A percentile compares a stretch with the other conserved stretches of the same genome.
Conservation (phyloP, 2,888 invertebrate genomes). For the Melinaea menophilus region DNA sequence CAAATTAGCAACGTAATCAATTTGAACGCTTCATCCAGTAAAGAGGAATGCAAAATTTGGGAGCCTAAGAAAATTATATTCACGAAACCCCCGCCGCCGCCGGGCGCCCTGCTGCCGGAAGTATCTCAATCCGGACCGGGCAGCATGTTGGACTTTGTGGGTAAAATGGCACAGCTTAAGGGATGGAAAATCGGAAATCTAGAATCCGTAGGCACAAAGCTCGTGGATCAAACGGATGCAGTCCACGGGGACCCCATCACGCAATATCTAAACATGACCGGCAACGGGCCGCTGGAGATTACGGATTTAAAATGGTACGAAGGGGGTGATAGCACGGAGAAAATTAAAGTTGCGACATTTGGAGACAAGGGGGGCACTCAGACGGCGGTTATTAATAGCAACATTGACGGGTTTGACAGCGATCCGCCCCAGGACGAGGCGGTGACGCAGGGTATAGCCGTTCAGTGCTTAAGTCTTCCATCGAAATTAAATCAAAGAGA, state of each 20-base stretch:
- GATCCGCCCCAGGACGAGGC: conserved; percentile 66
- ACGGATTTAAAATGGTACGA: conserved; percentile 71
- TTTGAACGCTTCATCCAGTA: conserved; percentile 69
- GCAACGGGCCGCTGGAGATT: conserved; percentile 62
- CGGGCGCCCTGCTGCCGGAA: conserved; percentile 57
- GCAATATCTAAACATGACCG: conserved; percentile 67
- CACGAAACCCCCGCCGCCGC: conserved; percentile 61
- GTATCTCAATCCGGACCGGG: conserved; percentile 59
- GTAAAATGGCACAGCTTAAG: conserved; percentile 66
- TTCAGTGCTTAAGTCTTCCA: conserved; percentile 79
- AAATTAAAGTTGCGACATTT: conserved; percentile 58
- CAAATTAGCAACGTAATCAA: conserved; percentile 77
- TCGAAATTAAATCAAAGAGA: conserved; percentile 65
- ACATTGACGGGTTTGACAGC: conserved; percentile 73
- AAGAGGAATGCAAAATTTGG: conserved; percentile 67
- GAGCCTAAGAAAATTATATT: conserved; percentile 65
- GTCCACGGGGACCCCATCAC: conserved; percentile 60
- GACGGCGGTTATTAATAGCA: conserved; percentile 57
- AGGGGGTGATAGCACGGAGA: conserved; percentile 62
- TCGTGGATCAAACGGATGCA: conserved; percentile 67
- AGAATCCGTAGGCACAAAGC: conserved; percentile 65
- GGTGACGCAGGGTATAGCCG: conserved; percentile 68
- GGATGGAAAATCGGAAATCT: conserved; percentile 66
- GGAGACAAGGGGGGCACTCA: conserved; percentile 62
- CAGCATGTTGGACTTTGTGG: conserved; percentile 65